Evolutionary conservation across 2,113 vertebrate species (phyloP).

Genomic region (Megaptera novaeangliae): DNA sequence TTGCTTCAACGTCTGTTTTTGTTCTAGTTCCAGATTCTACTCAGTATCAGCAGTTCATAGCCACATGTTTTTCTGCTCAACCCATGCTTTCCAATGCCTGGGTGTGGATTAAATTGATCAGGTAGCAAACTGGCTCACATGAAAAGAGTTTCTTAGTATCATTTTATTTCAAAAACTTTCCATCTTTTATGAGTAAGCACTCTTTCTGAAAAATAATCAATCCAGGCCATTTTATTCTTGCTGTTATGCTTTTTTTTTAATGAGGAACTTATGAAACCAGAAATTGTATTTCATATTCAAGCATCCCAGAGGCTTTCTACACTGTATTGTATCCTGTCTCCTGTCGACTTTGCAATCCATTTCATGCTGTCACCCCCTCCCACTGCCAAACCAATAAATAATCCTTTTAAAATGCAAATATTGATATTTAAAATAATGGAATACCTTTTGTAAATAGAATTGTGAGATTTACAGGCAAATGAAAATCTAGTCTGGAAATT

Average conservation of each 20-base stretch:
- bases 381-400: constrained; percentile 47
- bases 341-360: not conserved
- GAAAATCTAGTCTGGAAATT: constrained; percentile 38
- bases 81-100: not conserved
- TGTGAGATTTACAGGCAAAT: constrained; percentile 37
- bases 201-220: constrained; percentile 45
- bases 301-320: not conserved
- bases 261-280: constrained; percentile 37
- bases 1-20: not conserved
- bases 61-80: not conserved
- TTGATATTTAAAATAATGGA: constrained; percentile 73
- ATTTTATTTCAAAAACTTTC: not conserved
- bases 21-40: not conserved
- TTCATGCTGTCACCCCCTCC: not conserved
- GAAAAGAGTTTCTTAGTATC: constrained; percentile 5
- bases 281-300: constrained; percentile 28
- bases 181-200: not conserved
- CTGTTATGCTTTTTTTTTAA: constrained; percentile 52
- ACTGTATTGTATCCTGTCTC: not conserved
- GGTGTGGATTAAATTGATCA: not conserved
- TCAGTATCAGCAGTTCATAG: not conserved
- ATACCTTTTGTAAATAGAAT: constrained; percentile 54
- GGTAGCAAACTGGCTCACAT: not conserved
- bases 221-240: not conserved
- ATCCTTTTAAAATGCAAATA: constrained; percentile 74